Base-by-base conservation (phyloP, 2,113 vertebrate species). In the Microtus montanus region DNA sequence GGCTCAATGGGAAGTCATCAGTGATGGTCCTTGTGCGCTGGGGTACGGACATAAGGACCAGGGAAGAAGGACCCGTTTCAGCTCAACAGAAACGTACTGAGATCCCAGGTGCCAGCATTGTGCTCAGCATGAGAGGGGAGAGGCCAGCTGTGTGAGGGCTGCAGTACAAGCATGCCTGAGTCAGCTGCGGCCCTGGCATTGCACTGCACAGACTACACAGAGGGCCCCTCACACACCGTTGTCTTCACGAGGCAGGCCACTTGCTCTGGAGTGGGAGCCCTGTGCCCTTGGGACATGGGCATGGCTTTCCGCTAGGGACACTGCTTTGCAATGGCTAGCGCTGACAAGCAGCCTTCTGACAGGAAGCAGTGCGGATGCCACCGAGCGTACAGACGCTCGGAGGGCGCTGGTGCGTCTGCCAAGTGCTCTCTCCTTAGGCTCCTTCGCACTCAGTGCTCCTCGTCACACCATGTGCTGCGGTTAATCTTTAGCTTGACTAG, bases 41-140 rank as follows among this genome's bases (percentile, higher is more conserved):
- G 30, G 47, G 49, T 47, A 7, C 63, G 82, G 87, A 66, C 26
- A 44, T 28, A 30, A 68, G 87, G 74, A 84, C 70, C n/a, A 8
- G 61, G 26, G 71, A 97, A 94, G 94, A 96, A 97, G 93, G 93
- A 86, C 26, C 58, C 66, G 5, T 94, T 97, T 93, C 96, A 96
- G 68, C 33, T 35, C 94, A 96, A 97, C 95, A 97, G 94, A 77
- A 87, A 91, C 2, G 41, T 61, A 96, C 54, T 95, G 94, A 96
- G 75, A 93, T 22, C 94, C 77, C 97, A 93, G 95, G 94, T 94
- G 95, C 93, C 75, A 64, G 91, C 90, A 0, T 66, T 9, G 91
- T 0, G 24, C 77, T 66, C 54, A 24, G 49, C 78, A 10, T 49
- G 0, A 49, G 49, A 49, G 49, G 7, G 41, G 77, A 28, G 58